Evolutionary conservation across 2,888 invertebrate genomes (phyloP).

Genomic region (Dynastes tityus): DNA sequence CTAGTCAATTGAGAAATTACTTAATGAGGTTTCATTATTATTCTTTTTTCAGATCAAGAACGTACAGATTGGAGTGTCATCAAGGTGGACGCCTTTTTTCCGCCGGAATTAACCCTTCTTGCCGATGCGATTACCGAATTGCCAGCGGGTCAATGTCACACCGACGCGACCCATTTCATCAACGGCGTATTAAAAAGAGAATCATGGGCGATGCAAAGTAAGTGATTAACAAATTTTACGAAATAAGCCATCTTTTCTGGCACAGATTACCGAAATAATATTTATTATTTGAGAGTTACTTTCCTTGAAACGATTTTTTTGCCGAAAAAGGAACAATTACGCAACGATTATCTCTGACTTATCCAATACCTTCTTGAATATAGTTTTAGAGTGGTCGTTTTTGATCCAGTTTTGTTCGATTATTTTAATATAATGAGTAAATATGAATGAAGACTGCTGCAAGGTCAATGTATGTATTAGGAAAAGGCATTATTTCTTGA

Average conservation of each 20-base stretch:
- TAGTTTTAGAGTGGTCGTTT: too few relatives aligned
- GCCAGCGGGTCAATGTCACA: conserved; percentile 15
- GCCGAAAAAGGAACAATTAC: too few relatives aligned
- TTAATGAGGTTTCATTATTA: neutral
- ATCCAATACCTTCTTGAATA: too few relatives aligned
- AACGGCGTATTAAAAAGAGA: conserved; percentile 66
- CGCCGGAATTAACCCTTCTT: conserved; percentile 69
- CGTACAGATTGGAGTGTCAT: conserved; percentile 39
- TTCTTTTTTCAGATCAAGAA: conserved; percentile 28
- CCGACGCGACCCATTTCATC: conserved; percentile 23
- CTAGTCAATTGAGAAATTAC: too few relatives aligned
- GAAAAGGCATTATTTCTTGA: too few relatives aligned
- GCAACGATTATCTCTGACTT: too few relatives aligned
- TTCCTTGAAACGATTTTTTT: too few relatives aligned
- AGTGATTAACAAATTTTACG: conserved; percentile 63
- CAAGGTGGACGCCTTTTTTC: conserved; percentile 54
- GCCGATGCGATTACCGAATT: conserved; percentile 67
- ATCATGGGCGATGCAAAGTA: conserved; percentile 75
- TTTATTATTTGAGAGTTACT: neutral
- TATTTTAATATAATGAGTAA: too few relatives aligned
- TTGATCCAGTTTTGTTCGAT: too few relatives aligned
- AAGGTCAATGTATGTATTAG: too few relatives aligned
- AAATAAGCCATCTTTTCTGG: neutral
- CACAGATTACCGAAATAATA: too few relatives aligned
- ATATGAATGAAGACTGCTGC: too few relatives aligned